A percentile compares a stretch with the other conserved stretches of the same genome.
phyloP scores from a whole-genome alignment of 2,888 invertebrate genomes.

The Augochlorella aurata region DNA sequence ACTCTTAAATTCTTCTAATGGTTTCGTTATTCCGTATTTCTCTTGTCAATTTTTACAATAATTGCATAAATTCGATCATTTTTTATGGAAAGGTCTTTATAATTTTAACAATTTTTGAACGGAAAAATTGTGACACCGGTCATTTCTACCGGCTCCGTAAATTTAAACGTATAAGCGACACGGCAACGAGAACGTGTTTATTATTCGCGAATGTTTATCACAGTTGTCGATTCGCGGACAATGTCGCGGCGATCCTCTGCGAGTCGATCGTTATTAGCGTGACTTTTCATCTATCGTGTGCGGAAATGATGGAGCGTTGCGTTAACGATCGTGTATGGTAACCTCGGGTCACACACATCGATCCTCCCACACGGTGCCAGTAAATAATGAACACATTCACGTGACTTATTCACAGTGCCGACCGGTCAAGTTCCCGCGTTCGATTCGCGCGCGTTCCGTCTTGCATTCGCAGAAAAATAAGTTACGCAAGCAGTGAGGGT shows the following conservation, averaged over 20 bases:
- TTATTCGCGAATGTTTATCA: background rate
- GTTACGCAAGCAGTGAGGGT: too few species aligned
- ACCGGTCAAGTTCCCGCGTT: slow-evolving; percentile 28
- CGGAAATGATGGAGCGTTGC: slow-evolving; percentile 29
- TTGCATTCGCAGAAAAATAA: too few species aligned
- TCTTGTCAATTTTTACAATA: too few species aligned
- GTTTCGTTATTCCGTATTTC: too few species aligned
- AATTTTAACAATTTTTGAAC: too few species aligned
- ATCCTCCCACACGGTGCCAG: slow-evolving; percentile 45
- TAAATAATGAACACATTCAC: slow-evolving; percentile 62
- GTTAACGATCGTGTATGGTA: slow-evolving; percentile 55
- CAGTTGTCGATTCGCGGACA: background rate
- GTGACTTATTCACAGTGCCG: slow-evolving; percentile 46
- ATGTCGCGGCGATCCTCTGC: background rate
- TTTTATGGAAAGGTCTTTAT: too few species aligned
- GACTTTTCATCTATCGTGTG: slow-evolving; percentile 6
- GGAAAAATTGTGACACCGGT: too few species aligned
- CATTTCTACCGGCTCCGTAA: too few species aligned
- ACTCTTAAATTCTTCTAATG: too few species aligned
- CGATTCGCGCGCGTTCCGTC: slow-evolving; percentile 28
- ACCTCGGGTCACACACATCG: slow-evolving; percentile 62
- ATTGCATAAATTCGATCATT: too few species aligned
- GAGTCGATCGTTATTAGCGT: slow-evolving; percentile 22
- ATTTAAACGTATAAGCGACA: too few species aligned
- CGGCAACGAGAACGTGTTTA: background rate